phyloP scores from a whole-genome alignment of 2,113 vertebrate species.

The Elgaria multicarinata region DNA sequence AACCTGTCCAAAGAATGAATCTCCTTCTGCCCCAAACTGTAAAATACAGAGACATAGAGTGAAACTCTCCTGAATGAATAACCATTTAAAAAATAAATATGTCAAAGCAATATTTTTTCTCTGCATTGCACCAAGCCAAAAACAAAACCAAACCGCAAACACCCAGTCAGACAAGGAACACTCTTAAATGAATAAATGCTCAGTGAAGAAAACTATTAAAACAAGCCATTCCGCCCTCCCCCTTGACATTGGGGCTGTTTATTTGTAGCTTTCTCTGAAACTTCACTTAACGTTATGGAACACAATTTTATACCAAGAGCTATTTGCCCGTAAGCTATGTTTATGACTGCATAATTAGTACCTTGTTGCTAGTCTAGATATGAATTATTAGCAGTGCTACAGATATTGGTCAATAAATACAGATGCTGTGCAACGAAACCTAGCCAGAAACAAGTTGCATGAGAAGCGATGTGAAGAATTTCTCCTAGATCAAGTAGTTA shows the following conservation, averaged over 20 bases:
- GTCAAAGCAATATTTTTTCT: slow-evolving; percentile 71
- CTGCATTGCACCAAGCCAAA: slow-evolving; percentile 57
- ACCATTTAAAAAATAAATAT: slow-evolving; percentile 74
- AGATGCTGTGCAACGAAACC: rapidly evolving
- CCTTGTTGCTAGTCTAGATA: slow-evolving; percentile 50
- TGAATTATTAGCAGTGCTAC: slow-evolving; percentile 61
- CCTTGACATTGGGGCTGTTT: slow-evolving; percentile 31
- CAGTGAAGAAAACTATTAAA: slow-evolving; percentile 70
- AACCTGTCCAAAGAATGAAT: slow-evolving; percentile 63
- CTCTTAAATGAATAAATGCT: slow-evolving; percentile 65
- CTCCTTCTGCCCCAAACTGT: slow-evolving; percentile 52
- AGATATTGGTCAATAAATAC: neutral
- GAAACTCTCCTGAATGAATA: slow-evolving; percentile 70
- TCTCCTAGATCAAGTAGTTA: neutral
- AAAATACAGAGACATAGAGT: slow-evolving; percentile 55
- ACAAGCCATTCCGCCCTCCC: slow-evolving; percentile 50
- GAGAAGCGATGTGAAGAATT: neutral
- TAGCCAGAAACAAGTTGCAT: neutral
- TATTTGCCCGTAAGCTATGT: slow-evolving; percentile 54
- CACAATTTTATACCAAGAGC: slow-evolving; percentile 57
- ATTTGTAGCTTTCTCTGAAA: slow-evolving; percentile 43
- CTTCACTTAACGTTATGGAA: slow-evolving; percentile 43
- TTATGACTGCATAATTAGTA: slow-evolving; percentile 59
- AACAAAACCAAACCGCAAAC: neutral
- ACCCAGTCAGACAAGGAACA: slow-evolving; percentile 39